A percentile compares a stretch with the other conserved stretches of the same genome.
Evolutionary conservation across 2,113 vertebrate species (phyloP).

Genomic region (Suncus etruscus): DNA sequence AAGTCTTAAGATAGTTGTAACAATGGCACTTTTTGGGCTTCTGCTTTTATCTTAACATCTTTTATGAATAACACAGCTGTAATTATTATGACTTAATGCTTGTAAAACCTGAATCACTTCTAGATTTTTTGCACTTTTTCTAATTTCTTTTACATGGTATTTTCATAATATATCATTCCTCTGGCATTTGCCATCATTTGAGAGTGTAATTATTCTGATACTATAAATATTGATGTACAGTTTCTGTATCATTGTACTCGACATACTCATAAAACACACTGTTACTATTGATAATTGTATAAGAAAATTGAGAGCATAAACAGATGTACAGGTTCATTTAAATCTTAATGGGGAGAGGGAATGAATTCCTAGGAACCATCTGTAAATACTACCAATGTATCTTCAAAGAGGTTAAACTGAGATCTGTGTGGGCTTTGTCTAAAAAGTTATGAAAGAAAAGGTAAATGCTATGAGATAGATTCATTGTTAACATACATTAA

Average conservation of each 20-base stretch:
- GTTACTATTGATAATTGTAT: neutral
- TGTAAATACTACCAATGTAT: neutral
- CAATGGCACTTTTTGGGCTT: neutral
- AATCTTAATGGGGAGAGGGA: neutral
- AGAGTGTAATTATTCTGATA: conserved; percentile 39
- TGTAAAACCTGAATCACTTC: neutral
- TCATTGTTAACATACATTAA: too few species aligned
- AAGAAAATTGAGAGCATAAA: neutral
- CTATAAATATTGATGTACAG: neutral
- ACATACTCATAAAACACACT: neutral
- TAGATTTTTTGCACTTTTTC: neutral
- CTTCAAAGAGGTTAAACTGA: conserved; percentile 2
- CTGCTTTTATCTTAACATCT: conserved; percentile 25
- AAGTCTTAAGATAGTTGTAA: neutral
- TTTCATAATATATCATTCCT: neutral
- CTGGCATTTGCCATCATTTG: conserved; percentile 7
- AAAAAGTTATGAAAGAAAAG: neutral
- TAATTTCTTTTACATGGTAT: conserved; percentile 7
- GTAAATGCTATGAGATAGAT: neutral
- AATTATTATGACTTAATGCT: neutral
- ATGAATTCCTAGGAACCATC: neutral
- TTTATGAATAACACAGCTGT: neutral
- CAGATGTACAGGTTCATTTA: neutral
- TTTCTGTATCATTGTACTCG: neutral
- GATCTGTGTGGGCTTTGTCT: neutral